Evolutionary conservation across 2,113 vertebrate species (phyloP).

Genomic region (Rhipidura dahli): DNA sequence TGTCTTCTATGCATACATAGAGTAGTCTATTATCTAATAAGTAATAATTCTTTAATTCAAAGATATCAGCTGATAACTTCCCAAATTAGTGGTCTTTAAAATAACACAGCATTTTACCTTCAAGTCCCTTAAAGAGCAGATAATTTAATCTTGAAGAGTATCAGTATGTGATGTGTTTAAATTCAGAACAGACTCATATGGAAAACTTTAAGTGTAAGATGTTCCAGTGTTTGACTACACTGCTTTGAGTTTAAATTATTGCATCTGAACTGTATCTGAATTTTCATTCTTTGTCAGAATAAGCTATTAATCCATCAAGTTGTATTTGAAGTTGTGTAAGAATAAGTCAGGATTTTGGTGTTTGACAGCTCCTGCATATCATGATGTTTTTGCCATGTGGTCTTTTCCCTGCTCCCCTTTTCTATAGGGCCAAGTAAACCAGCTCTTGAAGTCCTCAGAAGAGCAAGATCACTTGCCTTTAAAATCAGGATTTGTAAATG

Average conservation of each 20-base stretch:
- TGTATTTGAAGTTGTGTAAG: not conserved
- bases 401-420: not conserved
- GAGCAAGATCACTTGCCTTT: conserved; percentile 42
- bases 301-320: not conserved
- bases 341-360: not conserved
- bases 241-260: not conserved
- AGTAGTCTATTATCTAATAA: not conserved
- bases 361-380: not conserved
- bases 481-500: conserved; percentile 30
- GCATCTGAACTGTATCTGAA: not conserved
- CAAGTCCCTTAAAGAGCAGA: not conserved
- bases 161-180: not conserved
- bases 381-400: not conserved
- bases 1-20: not conserved
- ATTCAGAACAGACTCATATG: not conserved
- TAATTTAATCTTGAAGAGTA: not conserved
- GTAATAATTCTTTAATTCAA: not conserved
- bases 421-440: conserved; percentile 85
- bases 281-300: not conserved
- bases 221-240: not conserved
- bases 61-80: not conserved
- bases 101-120: not conserved
- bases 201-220: not conserved
- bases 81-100: not conserved
- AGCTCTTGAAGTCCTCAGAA: conserved; percentile 76